Percentiles rank a stretch among this genome's conserved stretches.
Conservation (phyloP, 30 jellyfish, hydroid and myxozoan species). For the Aurelia aurita complex sp. Pacific region DNA sequence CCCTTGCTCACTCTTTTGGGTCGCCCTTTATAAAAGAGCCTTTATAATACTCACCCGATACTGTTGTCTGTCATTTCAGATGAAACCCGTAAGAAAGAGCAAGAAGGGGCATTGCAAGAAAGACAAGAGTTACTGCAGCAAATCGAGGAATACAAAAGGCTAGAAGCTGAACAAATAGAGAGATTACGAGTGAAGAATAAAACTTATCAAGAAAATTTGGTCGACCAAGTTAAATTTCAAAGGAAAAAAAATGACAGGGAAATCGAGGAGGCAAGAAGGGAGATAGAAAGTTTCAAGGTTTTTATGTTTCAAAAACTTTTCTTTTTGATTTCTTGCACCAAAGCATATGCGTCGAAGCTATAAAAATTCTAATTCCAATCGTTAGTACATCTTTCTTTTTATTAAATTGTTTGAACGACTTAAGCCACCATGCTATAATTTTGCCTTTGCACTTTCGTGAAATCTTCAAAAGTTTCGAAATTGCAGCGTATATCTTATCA, state of each 20-base stretch:
- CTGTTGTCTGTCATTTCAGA: slow-evolving; percentile 35
- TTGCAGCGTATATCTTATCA: no score
- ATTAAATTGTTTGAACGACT: no score
- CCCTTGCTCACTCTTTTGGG: no score
- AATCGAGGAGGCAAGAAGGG: slow-evolving; percentile 88
- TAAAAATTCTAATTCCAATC: no score
- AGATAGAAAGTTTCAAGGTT: slow-evolving; percentile 75
- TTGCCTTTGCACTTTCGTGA: no score
- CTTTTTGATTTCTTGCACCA: neutral
- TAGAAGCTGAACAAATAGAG: slow-evolving; percentile 79
- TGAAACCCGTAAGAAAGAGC: slow-evolving; percentile 65
- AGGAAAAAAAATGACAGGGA: slow-evolving; percentile 70
- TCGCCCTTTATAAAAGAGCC: no score
- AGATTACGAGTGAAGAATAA: slow-evolving; percentile 63
- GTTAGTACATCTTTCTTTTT: no score
- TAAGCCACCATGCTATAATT: no score
- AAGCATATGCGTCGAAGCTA: neutral
- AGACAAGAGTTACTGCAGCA: slow-evolving; percentile 79
- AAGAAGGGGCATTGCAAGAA: slow-evolving; percentile 76
- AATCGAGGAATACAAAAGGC: slow-evolving; percentile 77
- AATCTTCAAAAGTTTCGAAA: no score
- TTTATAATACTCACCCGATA: no score
- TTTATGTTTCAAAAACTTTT: neutral
- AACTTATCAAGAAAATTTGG: slow-evolving; percentile 77
- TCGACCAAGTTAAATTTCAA: slow-evolving; percentile 79